These are phyloP conservation scores for Drepana arcuata DNA, from an alignment of 1,140 invertebrate genomes.

Conservation along the genomic window DNA sequence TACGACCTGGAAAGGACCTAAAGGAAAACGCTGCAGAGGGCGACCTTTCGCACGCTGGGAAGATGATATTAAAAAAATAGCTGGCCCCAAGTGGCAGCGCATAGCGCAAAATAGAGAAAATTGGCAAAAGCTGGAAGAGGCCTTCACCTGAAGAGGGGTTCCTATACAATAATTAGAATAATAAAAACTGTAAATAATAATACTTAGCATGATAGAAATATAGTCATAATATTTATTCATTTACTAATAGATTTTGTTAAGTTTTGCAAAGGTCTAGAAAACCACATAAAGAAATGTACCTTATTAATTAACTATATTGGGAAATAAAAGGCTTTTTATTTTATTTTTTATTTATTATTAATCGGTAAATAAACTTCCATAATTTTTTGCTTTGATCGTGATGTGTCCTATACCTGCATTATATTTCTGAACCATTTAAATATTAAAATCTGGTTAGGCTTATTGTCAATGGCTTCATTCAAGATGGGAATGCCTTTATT, in stretches of 20 bases:
- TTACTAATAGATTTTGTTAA: neutral
- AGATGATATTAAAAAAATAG: neutral
- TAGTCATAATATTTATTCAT: neutral
- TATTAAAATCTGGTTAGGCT: constrained; percentile 16
- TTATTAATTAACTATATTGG: neutral
- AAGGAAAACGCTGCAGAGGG: neutral
- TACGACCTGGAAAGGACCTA: neutral
- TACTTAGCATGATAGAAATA: neutral
- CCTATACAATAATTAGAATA: neutral
- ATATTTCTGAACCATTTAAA: neutral
- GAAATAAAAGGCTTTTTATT: neutral
- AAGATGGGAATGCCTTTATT: constrained; percentile 16
- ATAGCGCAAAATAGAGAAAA: neutral
- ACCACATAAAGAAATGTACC: too few species aligned
- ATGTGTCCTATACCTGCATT: neutral
- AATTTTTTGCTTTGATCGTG: neutral
- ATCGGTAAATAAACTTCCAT: neutral
- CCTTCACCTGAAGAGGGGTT: neutral
- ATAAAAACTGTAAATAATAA: neutral
- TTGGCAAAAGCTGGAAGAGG: neutral
- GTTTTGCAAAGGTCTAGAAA: too few species aligned
- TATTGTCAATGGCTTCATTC: constrained; percentile 22
- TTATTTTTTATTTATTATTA: neutral
- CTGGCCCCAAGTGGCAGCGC: neutral
- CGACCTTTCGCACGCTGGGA: neutral